Evolutionary conservation across 2,888 invertebrate genomes (phyloP).

Genomic region (Macrophya alboannulata): DNA sequence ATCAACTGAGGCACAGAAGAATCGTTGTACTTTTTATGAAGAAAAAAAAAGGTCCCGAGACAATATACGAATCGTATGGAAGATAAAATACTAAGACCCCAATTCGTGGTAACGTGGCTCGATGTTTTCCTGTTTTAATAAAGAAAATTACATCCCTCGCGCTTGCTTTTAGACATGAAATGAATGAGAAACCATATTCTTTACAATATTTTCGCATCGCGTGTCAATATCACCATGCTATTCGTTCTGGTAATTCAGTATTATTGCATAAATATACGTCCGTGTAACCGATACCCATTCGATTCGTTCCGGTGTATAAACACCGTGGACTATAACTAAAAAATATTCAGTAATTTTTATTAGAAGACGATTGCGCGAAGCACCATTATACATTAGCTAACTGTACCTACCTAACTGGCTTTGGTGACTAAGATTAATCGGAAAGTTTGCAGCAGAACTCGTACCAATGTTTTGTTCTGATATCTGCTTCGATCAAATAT

Average conservation of each 20-base stretch:
- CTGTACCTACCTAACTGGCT: background rate
- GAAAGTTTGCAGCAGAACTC: background rate
- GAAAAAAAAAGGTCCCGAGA: background rate
- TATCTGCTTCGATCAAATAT: background rate
- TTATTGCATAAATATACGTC: constrained; percentile 22
- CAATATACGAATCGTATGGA: background rate
- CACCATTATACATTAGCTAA: constrained; percentile 4
- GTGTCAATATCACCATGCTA: constrained; percentile 42
- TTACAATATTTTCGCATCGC: constrained; percentile 38
- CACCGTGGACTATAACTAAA: background rate
- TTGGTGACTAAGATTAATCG: constrained; percentile 9
- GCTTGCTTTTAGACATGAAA: constrained; percentile 32
- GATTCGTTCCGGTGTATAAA: constrained; percentile 30
- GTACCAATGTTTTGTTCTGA: constrained; percentile 9
- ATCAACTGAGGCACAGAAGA: background rate
- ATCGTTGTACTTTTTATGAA: background rate
- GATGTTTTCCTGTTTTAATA: constrained; percentile 12
- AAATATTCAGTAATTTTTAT: constrained; percentile 35
- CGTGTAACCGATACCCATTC: constrained; percentile 18
- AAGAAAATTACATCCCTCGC: constrained; percentile 32
- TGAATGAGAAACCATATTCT: constrained; percentile 36
- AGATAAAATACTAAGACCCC: background rate
- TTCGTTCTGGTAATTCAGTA: constrained; percentile 9
- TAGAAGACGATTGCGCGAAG: background rate
- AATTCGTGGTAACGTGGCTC: constrained; percentile 20